phyloP scores from a whole-genome alignment of 2,113 vertebrate genomes.

The Rousettus leschenaultii region DNA sequence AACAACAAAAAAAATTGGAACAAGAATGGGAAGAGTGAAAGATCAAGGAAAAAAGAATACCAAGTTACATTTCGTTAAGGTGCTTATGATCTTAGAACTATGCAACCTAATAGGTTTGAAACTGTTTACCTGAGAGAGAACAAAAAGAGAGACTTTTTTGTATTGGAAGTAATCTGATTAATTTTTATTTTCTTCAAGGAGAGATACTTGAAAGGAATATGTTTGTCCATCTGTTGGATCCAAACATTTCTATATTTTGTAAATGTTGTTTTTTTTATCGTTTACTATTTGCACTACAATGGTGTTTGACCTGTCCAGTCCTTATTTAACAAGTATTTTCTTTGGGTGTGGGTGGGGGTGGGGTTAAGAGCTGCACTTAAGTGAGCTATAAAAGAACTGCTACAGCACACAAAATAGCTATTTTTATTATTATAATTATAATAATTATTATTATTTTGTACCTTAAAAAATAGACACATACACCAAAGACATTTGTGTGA shows the following conservation, averaged over 20 bases:
- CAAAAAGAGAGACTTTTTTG: slow-evolving; percentile 87
- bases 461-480: slow-evolving; percentile 89
- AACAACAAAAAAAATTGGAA: slow-evolving; percentile 71
- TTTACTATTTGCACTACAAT: slow-evolving; percentile 99
- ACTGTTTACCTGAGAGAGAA: slow-evolving; percentile 90
- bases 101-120: slow-evolving; percentile 96
- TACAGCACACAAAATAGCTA: slow-evolving; percentile 90
- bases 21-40: slow-evolving; percentile 77
- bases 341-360: slow-evolving; percentile 83
- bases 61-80: slow-evolving; percentile 90
- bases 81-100: slow-evolving; percentile 97
- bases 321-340: slow-evolving; percentile 92
- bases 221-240: slow-evolving; percentile 98
- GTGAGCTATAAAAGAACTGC: slow-evolving; percentile 88
- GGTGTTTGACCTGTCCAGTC: slow-evolving; percentile 92
- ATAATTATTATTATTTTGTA: slow-evolving; percentile 89
- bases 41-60: slow-evolving; percentile 81
- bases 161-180: slow-evolving; percentile 86
- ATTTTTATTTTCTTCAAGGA: slow-evolving; percentile 88
- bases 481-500: slow-evolving; percentile 93
- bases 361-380: slow-evolving; percentile 90
- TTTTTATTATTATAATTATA: slow-evolving; percentile 88
- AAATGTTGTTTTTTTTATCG: slow-evolving; percentile 86
- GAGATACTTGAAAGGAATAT: slow-evolving; percentile 99
- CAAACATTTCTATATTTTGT: slow-evolving; percentile 98